Evolutionary conservation across 2,797 vertebrate species (phyloP).

Genomic region (Oophaga sylvatica): DNA sequence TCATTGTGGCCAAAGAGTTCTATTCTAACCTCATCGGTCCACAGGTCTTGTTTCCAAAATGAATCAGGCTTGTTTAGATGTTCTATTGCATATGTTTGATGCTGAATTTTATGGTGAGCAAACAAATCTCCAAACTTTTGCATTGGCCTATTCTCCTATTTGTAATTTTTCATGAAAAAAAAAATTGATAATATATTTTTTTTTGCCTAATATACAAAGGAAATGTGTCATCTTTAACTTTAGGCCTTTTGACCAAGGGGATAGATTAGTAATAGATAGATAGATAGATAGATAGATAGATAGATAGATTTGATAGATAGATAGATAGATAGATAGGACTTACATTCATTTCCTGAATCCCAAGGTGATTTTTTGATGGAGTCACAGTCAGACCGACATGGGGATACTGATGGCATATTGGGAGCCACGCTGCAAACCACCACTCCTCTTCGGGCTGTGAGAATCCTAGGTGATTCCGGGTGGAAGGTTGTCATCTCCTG

Average conservation of each 20-base stretch:
- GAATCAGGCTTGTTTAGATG: too few species aligned
- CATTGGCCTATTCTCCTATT: too few species aligned
- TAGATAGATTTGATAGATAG: background rate
- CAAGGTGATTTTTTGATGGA: slow-evolving; percentile 90
- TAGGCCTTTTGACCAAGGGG: background rate
- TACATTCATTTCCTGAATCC: slow-evolving; percentile 85
- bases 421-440: slow-evolving; percentile 97
- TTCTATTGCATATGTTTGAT: too few species aligned
- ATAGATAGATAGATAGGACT: slow-evolving; percentile 63
- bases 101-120: too few species aligned
- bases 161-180: too few species aligned
- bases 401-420: slow-evolving; percentile 87
- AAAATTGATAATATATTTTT: too few species aligned
- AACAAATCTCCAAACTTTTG: too few species aligned
- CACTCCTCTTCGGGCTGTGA: slow-evolving; percentile 86
- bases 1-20: too few species aligned
- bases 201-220: too few species aligned
- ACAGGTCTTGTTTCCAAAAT: too few species aligned
- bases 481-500: slow-evolving; percentile 97
- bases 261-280: background rate
- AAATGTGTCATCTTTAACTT: too few species aligned
- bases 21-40: too few species aligned
- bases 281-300: slow-evolving; percentile 6
- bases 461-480: slow-evolving; percentile 89
- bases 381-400: slow-evolving; percentile 92